Evolutionary conservation across 2,797 vertebrate species (phyloP).

Genomic region (Babyrousa celebensis): DNA sequence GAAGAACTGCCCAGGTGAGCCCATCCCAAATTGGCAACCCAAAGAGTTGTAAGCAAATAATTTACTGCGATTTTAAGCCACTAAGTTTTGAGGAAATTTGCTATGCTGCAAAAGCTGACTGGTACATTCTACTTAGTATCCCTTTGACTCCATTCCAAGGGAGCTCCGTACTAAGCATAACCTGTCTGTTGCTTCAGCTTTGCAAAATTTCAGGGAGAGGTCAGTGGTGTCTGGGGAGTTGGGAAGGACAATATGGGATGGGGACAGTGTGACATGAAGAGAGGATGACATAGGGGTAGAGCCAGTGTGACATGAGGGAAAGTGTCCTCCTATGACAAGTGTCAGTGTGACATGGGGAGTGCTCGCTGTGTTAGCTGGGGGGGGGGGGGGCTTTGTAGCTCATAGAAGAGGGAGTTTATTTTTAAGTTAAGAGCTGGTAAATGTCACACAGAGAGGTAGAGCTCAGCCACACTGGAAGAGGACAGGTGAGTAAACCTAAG

Average conservation of each 20-base stretch:
- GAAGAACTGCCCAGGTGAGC: background rate
- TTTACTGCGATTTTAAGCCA: background rate
- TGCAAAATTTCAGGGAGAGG: background rate
- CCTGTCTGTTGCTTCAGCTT: background rate
- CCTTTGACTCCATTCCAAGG: background rate
- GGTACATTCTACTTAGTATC: background rate
- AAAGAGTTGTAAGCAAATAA: background rate
- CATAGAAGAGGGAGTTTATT: background rate
- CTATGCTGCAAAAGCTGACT: background rate
- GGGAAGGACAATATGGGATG: background rate
- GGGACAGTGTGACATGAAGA: background rate
- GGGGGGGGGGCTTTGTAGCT: background rate
- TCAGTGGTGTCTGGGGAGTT: background rate
- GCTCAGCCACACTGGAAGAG: background rate
- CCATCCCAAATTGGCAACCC: background rate
- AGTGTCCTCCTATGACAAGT: background rate
- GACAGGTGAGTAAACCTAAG: background rate
- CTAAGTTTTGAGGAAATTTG: background rate
- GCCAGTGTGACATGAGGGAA: constrained; percentile 32
- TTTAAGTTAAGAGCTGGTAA: background rate
- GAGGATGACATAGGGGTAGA: background rate
- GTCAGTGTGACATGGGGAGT: constrained; percentile 33
- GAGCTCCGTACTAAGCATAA: background rate
- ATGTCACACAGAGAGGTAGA: background rate
- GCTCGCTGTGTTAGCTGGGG: background rate